Evolutionary conservation across 2,888 invertebrate genomes (phyloP), one percentile per base, ranked within the genome.

Genomic region (Physocephala rufipes): DNA sequence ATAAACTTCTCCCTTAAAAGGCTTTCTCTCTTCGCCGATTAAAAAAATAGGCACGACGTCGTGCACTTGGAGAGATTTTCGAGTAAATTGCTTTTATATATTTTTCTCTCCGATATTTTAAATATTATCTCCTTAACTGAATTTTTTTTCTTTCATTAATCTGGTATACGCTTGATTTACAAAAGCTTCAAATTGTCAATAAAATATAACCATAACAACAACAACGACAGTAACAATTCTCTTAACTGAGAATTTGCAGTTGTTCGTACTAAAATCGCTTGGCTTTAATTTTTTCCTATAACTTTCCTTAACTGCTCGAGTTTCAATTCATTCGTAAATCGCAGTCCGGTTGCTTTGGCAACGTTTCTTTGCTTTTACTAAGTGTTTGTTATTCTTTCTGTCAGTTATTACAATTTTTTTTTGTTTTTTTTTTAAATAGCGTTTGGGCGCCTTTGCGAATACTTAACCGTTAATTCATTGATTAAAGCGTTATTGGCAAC

Each of bases 241-340:
- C 51, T 19, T 51, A 51, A 51, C n/a, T 19, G n/a, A 51, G 21
- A 51, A 19, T 51, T 51, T 51, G n/a, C 21, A 19, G 21, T 51
- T 5, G n/a, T 51, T 1, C 21, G 19, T 53, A 13, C 24, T 53
- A 28, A n/a, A n/a, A n/a, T 12, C 21, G 55, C 55, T 55, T 24
- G 24, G 13, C n/a, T 36, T 36, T n/a, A 45, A 16, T 49, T 68
- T 62, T 68, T 59, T 55, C 63, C 63, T 71, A 72, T 72, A 72
- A 72, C 72, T 72, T 58, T 65, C 68, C 68, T 64, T 72, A 59
- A 45, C 58, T 53, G 63, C 58, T 19, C 61, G 61, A 63, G 59
- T 64, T 65, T 58, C 64, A 36, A 58, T 53, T 72, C 68, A 72
- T 72, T 72, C 72, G 72, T 65, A 19, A 58, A 62, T 55, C 66